phyloP scores from a whole-genome alignment of 2,113 vertebrate genomes.

The Spizaetus ornatus region DNA sequence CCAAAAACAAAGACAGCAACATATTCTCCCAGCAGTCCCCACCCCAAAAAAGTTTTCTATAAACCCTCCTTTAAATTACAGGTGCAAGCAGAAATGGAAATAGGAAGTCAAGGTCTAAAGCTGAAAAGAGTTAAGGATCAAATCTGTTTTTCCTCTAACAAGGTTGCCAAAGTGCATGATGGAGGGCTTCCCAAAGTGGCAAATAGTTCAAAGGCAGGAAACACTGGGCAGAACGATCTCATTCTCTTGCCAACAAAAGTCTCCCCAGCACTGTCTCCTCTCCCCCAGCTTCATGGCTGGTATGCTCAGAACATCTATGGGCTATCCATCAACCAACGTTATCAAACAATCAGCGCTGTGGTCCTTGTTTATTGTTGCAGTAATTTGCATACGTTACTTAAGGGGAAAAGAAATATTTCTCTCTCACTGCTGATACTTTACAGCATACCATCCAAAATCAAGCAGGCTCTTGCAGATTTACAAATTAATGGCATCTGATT shows the following conservation, averaged over 20 bases:
- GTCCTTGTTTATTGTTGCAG: neutral
- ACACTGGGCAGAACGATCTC: neutral
- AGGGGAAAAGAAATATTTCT: neutral
- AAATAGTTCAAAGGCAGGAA: neutral
- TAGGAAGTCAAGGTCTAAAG: neutral
- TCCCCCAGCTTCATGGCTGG: neutral
- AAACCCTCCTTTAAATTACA: neutral
- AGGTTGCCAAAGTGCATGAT: neutral
- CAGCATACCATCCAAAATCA: neutral
- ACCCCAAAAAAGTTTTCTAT: neutral
- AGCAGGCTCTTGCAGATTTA: neutral
- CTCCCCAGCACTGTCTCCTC: neutral
- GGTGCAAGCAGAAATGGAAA: neutral
- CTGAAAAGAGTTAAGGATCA: neutral
- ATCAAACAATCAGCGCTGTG: neutral
- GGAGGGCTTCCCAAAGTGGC: neutral
- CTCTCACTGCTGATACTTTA: neutral
- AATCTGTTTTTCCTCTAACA: neutral
- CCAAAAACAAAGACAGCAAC: neutral
- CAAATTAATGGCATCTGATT: neutral
- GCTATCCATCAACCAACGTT: accelerated
- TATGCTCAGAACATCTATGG: neutral
- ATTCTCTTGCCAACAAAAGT: neutral
- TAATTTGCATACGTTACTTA: neutral
- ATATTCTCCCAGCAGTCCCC: neutral